Base-by-base conservation (phyloP, 2,888 invertebrate genomes). In the Myathropa florea region DNA sequence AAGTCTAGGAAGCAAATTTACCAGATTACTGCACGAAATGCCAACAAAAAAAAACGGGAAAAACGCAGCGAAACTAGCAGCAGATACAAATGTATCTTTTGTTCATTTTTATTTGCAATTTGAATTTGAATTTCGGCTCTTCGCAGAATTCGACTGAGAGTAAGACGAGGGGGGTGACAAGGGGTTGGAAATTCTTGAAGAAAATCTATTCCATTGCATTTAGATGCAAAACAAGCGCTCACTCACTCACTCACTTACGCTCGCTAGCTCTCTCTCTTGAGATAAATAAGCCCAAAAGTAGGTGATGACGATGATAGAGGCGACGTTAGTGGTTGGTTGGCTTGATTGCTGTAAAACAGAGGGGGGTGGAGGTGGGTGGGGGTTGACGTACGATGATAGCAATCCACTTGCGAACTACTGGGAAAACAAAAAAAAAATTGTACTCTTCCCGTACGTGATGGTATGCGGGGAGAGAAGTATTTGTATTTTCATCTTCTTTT, bases 261-360 rank as follows among this genome's bases (percentile, higher is more conserved):
- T 3, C 12, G 2, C 33, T 2, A 1, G 7, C 30, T 1, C 4
- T 0, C 18, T 46, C 46, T 46, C 9, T 7, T n/a, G 78, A 79
- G 83, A 83, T 82, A 86, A 86, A 86, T 86, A 86, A 86, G 86
- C 83, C 86, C 73, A 71, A 86, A 86, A 86, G 82, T 83, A 86
- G 83, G 86, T 83, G 86, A 86, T 79, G 86, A 77, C 85, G 77
- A 78, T 33, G 73, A 63, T 76, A 60, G 70, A 60, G 76, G 82
- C 55, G 30, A 61, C 39, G 39, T 39, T 39, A 39, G 18, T 46
- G 18, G 46, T 18, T 46, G 4, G 18, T 4, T 46, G n/a, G 46
- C 7, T 18, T 46, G 46, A 46, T 46, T 46, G 46, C 46, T 46
- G 18, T 46, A 33, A 33, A 3, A 3, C 12, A 9, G 10, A 24